A percentile compares a stretch with the other conserved stretches of the same genome.
These are phyloP conservation scores for Cephus nigrinus DNA, from an alignment of 2,888 invertebrate genomes.

Conservation along the genomic window DNA sequence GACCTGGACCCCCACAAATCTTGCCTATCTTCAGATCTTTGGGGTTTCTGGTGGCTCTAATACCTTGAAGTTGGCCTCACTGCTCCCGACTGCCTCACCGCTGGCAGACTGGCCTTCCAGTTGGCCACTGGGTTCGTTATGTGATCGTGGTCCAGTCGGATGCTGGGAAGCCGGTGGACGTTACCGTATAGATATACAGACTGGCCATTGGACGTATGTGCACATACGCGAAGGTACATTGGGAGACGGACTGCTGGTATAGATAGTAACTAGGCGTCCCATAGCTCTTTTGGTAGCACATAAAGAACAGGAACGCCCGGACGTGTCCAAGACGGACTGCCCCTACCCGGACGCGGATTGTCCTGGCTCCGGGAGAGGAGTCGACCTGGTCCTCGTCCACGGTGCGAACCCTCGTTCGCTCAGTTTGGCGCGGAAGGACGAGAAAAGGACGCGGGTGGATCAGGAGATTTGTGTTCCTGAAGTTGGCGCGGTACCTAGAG, in stretches of 20 bases:
- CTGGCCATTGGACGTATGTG: neutral
- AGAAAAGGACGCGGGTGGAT: constrained; percentile 19
- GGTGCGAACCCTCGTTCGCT: neutral
- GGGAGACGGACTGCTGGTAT: constrained; percentile 36
- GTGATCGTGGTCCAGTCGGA: neutral
- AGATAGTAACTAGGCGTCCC: constrained; percentile 51
- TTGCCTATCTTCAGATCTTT: constrained; percentile 57
- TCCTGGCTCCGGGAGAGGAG: constrained; percentile 15
- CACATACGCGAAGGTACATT: neutral
- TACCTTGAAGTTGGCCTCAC: constrained; percentile 28
- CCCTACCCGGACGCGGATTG: constrained; percentile 53
- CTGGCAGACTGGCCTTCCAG: neutral
- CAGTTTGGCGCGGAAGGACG: constrained; percentile 12
- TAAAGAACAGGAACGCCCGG: constrained; percentile 57
- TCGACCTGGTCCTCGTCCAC: neutral
- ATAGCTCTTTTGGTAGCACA: constrained; percentile 53
- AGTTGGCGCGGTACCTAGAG: constrained; percentile 39
- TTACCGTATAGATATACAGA: neutral
- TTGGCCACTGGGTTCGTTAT: neutral
- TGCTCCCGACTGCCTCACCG: neutral
- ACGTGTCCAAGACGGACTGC: constrained; percentile 59
- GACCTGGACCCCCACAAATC: constrained; percentile 60
- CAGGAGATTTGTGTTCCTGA: constrained; percentile 47
- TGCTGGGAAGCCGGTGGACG: constrained; percentile 1
- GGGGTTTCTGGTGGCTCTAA: constrained; percentile 57